Conservation (phyloP, 2,888 invertebrate species). For the Tortrix viridana region DNA sequence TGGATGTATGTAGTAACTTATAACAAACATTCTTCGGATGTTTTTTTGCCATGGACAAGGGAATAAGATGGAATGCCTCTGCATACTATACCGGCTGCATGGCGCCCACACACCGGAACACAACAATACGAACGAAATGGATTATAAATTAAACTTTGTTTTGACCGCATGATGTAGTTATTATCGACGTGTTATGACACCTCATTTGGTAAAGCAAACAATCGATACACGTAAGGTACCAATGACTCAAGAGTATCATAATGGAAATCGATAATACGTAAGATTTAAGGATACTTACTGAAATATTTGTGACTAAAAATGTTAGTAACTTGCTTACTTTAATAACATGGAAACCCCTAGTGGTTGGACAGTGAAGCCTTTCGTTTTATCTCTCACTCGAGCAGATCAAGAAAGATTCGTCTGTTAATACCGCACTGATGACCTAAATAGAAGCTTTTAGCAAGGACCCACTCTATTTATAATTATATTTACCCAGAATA, state of each 20-base stretch:
- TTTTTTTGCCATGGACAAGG: no score
- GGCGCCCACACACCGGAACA: no score
- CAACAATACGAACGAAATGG: not conserved
- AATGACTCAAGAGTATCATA: not conserved
- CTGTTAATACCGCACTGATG: not conserved
- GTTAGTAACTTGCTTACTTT: no score
- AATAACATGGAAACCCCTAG: no score
- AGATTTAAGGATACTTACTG: no score
- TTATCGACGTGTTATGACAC: conserved; percentile 7
- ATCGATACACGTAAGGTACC: not conserved
- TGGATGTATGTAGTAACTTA: no score
- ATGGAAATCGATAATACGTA: not conserved
- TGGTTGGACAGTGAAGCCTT: not conserved
- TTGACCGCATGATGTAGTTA: not conserved
- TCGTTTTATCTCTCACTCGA: not conserved
- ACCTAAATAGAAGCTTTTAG: conserved; percentile 17
- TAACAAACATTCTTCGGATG: no score
- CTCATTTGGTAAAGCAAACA: conserved; percentile 1
- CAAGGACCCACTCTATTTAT: conserved; percentile 44
- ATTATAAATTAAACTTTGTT: conserved; percentile 1
- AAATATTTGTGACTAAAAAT: no score
- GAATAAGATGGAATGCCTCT: no score
- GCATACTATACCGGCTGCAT: no score
- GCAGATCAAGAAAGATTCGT: not conserved
- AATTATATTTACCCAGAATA: conserved; percentile 42